phyloP scores from a whole-genome alignment of 2,888 invertebrate genomes.

The Aleiodes leptofemur region DNA sequence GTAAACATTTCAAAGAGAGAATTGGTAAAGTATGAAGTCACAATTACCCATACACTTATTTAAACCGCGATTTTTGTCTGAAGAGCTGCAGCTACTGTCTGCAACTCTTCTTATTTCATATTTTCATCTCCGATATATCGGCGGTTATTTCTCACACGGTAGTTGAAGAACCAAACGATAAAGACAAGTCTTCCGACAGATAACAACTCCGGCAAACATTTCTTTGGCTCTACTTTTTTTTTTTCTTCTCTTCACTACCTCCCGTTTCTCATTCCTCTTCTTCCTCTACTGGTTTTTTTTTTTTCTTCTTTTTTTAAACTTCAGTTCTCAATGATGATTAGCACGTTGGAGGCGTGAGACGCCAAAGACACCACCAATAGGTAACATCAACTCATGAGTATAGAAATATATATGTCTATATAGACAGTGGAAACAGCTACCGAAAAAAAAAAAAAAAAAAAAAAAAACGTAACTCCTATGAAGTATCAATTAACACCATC shows the following conservation, averaged over 20 bases:
- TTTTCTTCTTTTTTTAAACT: conserved; percentile 52
- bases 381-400: conserved; percentile 44
- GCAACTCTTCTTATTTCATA: conserved; percentile 16
- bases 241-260: conserved; percentile 27
- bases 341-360: conserved; percentile 62
- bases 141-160: conserved; percentile 18
- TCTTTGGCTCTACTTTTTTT: conserved; percentile 60
- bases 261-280: conserved; percentile 22
- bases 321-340: conserved; percentile 73
- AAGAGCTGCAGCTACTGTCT: conserved; percentile 3
- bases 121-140: conserved; percentile 1
- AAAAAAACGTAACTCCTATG: conserved; percentile 54
- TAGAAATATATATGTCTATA: conserved; percentile 47
- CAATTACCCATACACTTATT: no score
- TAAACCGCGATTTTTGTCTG: no score
- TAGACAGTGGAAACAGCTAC: conserved; percentile 50
- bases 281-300: conserved; percentile 33
- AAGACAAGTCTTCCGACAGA: conserved; percentile 44
- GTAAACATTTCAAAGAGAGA: no score
- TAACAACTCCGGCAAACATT: conserved; percentile 70
- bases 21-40: no score
- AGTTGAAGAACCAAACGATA: conserved; percentile 24
- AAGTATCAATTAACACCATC: conserved; percentile 43
- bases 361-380: conserved; percentile 32
- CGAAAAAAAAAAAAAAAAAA: conserved; percentile 39